Evolutionary conservation across 2,113 vertebrate genomes (phyloP).

Genomic region (Tamias sibiricus): DNA sequence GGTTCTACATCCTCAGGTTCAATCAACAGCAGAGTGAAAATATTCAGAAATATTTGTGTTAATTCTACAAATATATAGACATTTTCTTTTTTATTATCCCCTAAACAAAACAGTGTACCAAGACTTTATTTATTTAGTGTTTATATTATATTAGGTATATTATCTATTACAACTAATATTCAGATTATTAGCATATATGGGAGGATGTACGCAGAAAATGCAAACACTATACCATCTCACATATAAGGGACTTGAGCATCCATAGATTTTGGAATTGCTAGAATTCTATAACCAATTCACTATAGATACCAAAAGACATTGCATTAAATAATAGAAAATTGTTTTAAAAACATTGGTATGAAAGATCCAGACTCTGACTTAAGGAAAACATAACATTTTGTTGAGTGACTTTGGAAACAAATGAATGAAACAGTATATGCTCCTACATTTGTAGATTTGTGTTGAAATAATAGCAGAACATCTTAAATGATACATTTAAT

Average conservation of each 20-base stretch:
- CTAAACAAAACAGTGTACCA: not conserved
- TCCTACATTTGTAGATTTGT: not conserved
- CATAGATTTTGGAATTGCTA: not conserved
- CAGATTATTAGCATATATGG: no score
- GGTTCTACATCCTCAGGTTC: not conserved
- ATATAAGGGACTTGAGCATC: no score
- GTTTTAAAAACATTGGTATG: not conserved
- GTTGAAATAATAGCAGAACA: not conserved
- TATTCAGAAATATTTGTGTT: not conserved
- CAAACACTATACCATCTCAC: no score
- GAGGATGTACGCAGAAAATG: no score
- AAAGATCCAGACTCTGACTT: not conserved
- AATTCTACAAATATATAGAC: not conserved
- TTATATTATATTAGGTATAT: not conserved
- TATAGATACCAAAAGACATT: not conserved
- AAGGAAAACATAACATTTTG: not conserved
- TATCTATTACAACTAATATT: not conserved
- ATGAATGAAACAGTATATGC: not conserved
- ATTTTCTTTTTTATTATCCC: not conserved
- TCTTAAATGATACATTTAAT: not conserved
- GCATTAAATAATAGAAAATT: not conserved
- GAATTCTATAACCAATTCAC: not conserved
- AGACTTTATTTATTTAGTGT: no score
- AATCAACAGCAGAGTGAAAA: not conserved
- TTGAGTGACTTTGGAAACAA: not conserved